Conservation (phyloP, 2,113 vertebrate species). For the Chinchilla lanigera region DNA sequence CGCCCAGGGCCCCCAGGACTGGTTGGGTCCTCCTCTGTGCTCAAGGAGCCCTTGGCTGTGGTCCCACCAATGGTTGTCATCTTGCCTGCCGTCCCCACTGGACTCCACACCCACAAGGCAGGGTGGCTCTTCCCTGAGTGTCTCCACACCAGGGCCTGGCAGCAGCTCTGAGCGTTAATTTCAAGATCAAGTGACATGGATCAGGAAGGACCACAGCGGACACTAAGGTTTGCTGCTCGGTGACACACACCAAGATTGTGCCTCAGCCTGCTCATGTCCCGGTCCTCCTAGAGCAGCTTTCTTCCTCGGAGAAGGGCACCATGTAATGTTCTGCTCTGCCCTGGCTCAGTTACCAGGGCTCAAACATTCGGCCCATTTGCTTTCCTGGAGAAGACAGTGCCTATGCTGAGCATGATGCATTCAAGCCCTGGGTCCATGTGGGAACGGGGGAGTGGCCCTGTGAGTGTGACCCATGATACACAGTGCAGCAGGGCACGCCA, state of each 20-base stretch:
- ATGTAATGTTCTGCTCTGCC: accelerated
- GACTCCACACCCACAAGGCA: no score
- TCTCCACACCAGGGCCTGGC: no score
- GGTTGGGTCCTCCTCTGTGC: background rate
- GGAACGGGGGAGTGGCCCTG: no score
- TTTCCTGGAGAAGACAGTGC: background rate
- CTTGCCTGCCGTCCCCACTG: background rate
- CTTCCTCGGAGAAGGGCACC: no score
- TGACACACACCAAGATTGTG: accelerated
- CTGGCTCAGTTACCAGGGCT: accelerated
- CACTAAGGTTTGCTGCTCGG: background rate
- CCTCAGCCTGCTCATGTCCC: accelerated
- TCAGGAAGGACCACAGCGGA: no score
- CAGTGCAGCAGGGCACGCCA: accelerated
- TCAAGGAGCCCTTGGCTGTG: background rate
- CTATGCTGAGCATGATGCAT: background rate
- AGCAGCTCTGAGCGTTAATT: accelerated
- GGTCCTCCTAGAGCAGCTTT: background rate
- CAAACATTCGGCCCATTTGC: accelerated
- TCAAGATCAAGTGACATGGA: background rate
- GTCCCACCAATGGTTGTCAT: background rate
- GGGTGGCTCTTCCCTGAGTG: background rate
- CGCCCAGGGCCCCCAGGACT: background rate
- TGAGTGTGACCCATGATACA: accelerated
- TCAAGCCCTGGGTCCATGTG: background rate